phyloP scores from a whole-genome alignment of 2,113 vertebrate genomes.

The Microcebus tavaratra region DNA sequence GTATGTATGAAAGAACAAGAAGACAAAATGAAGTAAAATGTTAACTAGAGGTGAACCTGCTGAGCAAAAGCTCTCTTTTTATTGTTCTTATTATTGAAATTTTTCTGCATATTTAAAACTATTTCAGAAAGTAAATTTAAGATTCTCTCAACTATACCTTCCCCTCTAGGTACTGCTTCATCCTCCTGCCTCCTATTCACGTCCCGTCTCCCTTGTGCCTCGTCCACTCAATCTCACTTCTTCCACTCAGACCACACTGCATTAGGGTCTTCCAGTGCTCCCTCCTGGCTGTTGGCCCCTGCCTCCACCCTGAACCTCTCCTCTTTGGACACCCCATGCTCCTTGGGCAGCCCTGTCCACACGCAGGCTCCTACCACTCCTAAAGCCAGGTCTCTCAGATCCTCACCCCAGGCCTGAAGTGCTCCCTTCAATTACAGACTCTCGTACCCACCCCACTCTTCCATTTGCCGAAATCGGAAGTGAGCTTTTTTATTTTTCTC shows the following conservation, averaged over 20 bases:
- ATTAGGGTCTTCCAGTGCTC: not conserved
- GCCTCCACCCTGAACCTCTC: not conserved
- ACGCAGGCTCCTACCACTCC: not conserved
- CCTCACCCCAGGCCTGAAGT: not conserved
- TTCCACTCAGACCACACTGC: not conserved
- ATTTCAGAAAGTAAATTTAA: not conserved
- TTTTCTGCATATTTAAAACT: constrained; percentile 23
- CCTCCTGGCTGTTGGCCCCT: not conserved
- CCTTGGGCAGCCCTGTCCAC: not conserved
- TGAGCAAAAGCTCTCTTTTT: not conserved
- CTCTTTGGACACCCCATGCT: not conserved
- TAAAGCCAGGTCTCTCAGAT: not conserved
- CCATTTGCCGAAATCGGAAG: not conserved
- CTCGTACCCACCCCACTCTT: not conserved
- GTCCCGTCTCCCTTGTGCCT: not conserved
- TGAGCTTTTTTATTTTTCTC: not conserved
- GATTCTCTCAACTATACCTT: not conserved
- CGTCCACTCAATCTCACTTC: not conserved
- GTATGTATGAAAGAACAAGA: not conserved
- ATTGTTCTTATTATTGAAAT: not conserved
- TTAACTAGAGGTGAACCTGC: not conserved
- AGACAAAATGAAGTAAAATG: not conserved
- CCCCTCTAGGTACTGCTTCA: not conserved
- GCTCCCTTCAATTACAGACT: not conserved
- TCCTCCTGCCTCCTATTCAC: not conserved